Percentiles rank a stretch among this genome's conserved stretches.
Conservation (phyloP, 2,797 vertebrate species). For the Pantherophis vulpinus region DNA sequence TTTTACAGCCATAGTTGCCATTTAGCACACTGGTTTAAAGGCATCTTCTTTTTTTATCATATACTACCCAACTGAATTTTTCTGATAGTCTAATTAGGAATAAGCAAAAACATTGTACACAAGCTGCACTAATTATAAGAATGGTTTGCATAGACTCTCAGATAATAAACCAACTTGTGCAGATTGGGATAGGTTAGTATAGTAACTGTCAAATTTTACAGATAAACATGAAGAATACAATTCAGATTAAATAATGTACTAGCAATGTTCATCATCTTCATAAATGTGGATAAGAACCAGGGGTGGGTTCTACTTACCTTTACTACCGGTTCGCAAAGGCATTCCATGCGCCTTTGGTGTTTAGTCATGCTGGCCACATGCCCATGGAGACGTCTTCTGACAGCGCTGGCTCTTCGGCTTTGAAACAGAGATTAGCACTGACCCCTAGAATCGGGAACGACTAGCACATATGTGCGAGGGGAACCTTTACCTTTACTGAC, state of each 20-base stretch:
- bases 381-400: too few species aligned
- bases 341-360: too few species aligned
- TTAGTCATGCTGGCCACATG: too few species aligned
- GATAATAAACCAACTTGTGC: not conserved
- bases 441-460: too few species aligned
- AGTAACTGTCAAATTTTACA: not conserved
- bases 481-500: too few species aligned
- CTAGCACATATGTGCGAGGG: too few species aligned
- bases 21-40: not conserved
- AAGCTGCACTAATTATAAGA: not conserved
- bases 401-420: too few species aligned
- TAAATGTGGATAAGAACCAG: not conserved
- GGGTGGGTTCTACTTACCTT: too few species aligned
- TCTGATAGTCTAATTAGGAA: not conserved
- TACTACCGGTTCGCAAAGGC: too few species aligned
- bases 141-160: not conserved
- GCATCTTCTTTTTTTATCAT: constrained; percentile 14
- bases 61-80: not conserved
- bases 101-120: constrained; percentile 13
- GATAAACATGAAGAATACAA: not conserved
- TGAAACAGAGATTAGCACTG: too few species aligned
- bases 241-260: fast-evolving
- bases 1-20: not conserved
- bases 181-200: constrained; percentile 12
- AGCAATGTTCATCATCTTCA: not conserved